Conservation (phyloP, 53 echinoderm and acorn worm genomes). For the Holothuria scabra region DNA sequence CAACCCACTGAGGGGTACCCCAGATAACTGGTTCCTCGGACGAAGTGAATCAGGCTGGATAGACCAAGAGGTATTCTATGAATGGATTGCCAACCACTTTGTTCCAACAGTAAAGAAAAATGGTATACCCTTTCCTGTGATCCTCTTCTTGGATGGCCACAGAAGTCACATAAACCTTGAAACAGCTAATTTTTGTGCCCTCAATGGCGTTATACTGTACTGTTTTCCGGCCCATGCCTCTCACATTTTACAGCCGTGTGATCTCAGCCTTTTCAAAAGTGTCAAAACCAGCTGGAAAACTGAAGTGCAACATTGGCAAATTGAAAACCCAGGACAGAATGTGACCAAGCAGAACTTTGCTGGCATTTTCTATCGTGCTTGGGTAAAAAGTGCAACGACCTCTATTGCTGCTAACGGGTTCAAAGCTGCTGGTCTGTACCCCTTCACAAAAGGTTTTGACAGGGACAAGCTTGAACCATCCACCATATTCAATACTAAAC, state of each 20-base stretch:
- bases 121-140: constrained; percentile 39
- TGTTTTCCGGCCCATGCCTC: constrained; percentile 60
- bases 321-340: constrained; percentile 51
- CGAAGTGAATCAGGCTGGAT: constrained; percentile 52
- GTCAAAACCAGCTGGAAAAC: constrained; percentile 54
- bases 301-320: constrained; percentile 34
- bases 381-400: constrained; percentile 25
- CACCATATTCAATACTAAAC: not conserved
- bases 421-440: constrained; percentile 47
- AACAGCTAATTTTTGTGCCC: constrained; percentile 45
- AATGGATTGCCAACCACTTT: constrained; percentile 52
- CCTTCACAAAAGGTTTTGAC: constrained; percentile 42
- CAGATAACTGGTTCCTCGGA: constrained; percentile 28
- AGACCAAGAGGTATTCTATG: constrained; percentile 40
- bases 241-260: constrained; percentile 66
- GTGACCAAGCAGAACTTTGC: constrained; percentile 57
- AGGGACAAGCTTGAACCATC: constrained; percentile 28
- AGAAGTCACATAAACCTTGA: constrained; percentile 49
- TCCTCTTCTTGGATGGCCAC: constrained; percentile 67
- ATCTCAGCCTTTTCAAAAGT: constrained; percentile 55
- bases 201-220: constrained; percentile 49
- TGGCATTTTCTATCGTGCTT: constrained; percentile 44
- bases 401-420: constrained; percentile 37
- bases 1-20: constrained; percentile 31
- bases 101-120: not conserved